Percentiles rank a stretch among this genome's conserved stretches.
Conservation (phyloP, 2,113 vertebrate genomes). For the Pseudorasbora parva region DNA sequence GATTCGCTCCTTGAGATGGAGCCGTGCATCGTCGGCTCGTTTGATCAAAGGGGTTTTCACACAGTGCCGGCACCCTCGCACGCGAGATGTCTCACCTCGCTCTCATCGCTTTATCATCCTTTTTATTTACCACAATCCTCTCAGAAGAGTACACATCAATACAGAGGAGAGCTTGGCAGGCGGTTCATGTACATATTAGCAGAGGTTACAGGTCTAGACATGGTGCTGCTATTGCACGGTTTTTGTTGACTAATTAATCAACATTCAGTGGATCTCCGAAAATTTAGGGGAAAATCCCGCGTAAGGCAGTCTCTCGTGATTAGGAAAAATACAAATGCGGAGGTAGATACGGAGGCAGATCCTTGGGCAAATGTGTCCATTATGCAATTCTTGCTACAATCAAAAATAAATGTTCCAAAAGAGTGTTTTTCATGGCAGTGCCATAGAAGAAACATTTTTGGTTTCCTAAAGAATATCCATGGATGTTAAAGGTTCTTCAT, state of each 20-base stretch:
- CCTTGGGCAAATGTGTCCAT: neutral
- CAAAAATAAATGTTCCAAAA: no score
- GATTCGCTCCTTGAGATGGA: constrained; percentile 22
- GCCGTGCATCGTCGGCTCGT: neutral
- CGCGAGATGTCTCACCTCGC: constrained; percentile 51
- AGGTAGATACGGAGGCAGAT: neutral
- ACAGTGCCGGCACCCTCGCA: constrained; percentile 48
- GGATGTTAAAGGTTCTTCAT: no score
- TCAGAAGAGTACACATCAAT: constrained; percentile 49
- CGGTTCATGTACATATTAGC: constrained; percentile 51
- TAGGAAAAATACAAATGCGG: neutral
- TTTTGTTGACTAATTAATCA: constrained; percentile 30
- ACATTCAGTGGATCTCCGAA: neutral
- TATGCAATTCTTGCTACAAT: neutral
- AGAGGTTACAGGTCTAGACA: constrained; percentile 64
- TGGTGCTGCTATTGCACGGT: constrained; percentile 56
- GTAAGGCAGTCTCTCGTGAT: neutral
- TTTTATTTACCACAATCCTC: constrained; percentile 63
- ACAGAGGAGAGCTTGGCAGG: constrained; percentile 23
- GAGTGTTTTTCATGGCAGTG: no score
- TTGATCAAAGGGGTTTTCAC: constrained; percentile 51
- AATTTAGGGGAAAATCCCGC: neutral
- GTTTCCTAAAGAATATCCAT: no score
- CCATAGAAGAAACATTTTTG: no score
- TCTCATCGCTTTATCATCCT: constrained; percentile 47